A percentile compares a stretch with the other conserved stretches of the same genome.
Conservation (phyloP, 2,888 invertebrate genomes). For the Ormyrus pomaceus region DNA sequence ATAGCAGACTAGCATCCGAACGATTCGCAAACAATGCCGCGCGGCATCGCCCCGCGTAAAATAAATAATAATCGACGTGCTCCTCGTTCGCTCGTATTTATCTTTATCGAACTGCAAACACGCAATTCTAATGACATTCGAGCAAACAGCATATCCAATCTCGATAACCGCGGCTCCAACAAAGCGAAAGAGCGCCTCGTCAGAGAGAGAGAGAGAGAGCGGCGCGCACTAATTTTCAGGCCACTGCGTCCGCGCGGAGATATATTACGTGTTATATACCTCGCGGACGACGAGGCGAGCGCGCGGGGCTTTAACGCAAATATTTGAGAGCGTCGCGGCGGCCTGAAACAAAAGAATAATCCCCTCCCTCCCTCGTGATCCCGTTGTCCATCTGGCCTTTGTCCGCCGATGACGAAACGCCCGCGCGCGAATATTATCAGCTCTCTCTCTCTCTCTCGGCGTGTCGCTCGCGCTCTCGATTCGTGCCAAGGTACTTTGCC, state of each 20-base stretch:
- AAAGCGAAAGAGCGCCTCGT: neutral
- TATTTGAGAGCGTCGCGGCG: constrained; percentile 30
- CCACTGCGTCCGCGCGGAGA: neutral
- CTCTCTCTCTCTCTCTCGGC: neutral
- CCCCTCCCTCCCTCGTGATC: neutral
- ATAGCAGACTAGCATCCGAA: no score
- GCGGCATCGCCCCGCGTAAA: neutral
- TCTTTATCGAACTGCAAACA: constrained; percentile 40
- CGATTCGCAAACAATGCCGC: no score
- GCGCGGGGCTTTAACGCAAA: constrained; percentile 16
- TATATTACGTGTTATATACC: neutral
- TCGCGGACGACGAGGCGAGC: neutral
- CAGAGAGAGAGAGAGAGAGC: constrained; percentile 15
- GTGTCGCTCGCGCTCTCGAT: neutral
- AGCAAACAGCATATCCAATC: constrained; percentile 35
- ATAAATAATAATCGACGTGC: constrained; percentile 5
- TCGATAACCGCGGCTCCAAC: constrained; percentile 29
- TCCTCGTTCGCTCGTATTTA: constrained; percentile 11
- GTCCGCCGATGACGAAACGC: constrained; percentile 32
- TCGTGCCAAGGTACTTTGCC: constrained; percentile 28
- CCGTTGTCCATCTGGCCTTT: constrained; percentile 36
- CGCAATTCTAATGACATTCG: constrained; percentile 36
- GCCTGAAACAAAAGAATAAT: constrained; percentile 51
- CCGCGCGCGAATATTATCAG: constrained; percentile 12
- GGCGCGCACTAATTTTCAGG: constrained; percentile 30